phyloP scores from a whole-genome alignment of 2,113 vertebrate species.

The Brevimyrus niger region DNA sequence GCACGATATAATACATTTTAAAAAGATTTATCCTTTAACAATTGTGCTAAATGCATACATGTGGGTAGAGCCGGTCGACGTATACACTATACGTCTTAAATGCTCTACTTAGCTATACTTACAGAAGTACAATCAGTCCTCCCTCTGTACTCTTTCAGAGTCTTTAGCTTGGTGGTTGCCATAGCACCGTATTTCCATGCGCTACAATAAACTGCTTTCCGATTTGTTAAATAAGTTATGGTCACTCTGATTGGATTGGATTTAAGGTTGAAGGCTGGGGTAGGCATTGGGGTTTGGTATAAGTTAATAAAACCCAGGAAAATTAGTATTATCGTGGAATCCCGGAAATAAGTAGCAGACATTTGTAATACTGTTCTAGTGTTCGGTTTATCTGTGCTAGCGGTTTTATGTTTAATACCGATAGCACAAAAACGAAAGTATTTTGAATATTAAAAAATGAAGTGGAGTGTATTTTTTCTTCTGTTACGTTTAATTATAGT shows the following conservation, averaged over 20 bases:
- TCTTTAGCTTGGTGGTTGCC: constrained; percentile 31
- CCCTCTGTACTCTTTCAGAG: not conserved
- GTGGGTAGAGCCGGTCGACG: not conserved
- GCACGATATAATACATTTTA: not conserved
- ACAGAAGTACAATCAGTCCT: not conserved
- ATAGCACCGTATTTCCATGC: not conserved
- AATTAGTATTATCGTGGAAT: not conserved
- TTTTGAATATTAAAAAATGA: not conserved
- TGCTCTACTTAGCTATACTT: not conserved
- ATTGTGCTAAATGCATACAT: not conserved
- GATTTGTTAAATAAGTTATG: constrained; percentile 34
- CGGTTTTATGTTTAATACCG: not conserved
- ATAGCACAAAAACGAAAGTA: not conserved
- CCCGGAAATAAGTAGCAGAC: not conserved
- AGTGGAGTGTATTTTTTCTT: not conserved
- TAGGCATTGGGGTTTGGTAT: not conserved
- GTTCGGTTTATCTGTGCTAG: not conserved
- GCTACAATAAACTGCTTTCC: constrained; percentile 23
- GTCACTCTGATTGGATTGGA: constrained; percentile 24
- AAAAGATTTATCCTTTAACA: not conserved
- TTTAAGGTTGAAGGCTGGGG: not conserved
- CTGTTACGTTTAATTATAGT: not conserved
- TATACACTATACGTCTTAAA: not conserved
- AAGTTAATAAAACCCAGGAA: not conserved
- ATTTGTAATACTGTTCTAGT: not conserved